These are phyloP conservation scores for Melanocharis versteri DNA, from an alignment of 2,113 vertebrate genomes.

Conservation along the genomic window DNA sequence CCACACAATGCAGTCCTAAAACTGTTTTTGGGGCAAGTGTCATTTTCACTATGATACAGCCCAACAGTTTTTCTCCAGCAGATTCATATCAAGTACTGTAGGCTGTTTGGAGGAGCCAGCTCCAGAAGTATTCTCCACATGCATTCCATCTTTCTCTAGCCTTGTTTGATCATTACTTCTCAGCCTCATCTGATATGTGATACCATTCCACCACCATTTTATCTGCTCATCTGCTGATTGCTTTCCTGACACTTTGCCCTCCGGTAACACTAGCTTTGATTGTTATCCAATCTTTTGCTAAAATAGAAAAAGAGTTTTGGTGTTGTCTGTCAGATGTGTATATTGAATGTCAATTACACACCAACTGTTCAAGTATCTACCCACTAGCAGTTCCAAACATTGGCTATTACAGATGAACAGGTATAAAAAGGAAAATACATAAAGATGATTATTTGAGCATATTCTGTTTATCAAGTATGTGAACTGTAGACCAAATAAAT, in stretches of 20 bases:
- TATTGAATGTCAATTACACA: not conserved
- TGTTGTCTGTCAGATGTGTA: not conserved
- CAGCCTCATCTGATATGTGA: not conserved
- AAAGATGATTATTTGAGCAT: not conserved
- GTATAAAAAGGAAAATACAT: not conserved
- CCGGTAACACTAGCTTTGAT: not conserved
- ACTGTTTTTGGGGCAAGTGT: not conserved
- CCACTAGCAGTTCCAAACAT: not conserved
- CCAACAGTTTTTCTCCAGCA: not conserved
- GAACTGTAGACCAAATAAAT: not conserved
- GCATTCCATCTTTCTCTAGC: not conserved
- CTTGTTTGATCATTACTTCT: conserved; percentile 12
- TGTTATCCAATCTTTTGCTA: conserved; percentile 15
- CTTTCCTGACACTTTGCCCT: conserved; percentile 36
- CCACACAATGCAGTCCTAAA: not conserved
- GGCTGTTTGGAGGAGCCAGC: not conserved
- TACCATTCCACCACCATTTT: not conserved
- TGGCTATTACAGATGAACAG: not conserved
- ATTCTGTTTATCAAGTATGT: not conserved
- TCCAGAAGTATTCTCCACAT: not conserved
- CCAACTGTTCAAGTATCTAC: not conserved
- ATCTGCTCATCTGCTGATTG: conserved; percentile 45
- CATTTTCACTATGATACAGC: not conserved
- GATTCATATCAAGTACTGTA: not conserved
- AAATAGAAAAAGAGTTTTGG: not conserved